Percentiles rank a stretch among this genome's conserved stretches.
Conservation (phyloP, 2,888 invertebrate species). For the Athalia rosae region DNA sequence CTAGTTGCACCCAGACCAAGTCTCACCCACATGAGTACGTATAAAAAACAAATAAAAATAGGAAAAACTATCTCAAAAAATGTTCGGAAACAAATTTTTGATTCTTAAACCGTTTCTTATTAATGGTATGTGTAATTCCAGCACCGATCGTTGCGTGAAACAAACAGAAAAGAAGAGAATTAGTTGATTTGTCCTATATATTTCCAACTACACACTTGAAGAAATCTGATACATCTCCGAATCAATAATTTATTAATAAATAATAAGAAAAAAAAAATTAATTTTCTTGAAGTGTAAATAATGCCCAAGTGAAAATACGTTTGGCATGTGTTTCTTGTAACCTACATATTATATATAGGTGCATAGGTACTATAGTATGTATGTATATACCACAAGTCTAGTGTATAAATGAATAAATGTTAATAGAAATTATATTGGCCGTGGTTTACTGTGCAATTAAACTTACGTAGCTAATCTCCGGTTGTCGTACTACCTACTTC, state of each 20-base stretch:
- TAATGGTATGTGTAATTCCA: conserved; percentile 48
- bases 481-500: neutral
- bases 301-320: neutral
- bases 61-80: no score
- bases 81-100: no score
- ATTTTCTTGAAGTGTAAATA: no score
- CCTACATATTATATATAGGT: no score
- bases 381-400: neutral
- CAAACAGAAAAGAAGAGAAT: no score
- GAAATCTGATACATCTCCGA: no score
- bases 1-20: conserved; percentile 65
- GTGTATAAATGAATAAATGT: conserved; percentile 17
- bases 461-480: neutral
- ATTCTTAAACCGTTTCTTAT: no score
- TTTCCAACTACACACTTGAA: no score
- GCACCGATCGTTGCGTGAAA: conserved; percentile 57
- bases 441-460: conserved; percentile 14
- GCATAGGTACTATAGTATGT: neutral
- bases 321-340: neutral
- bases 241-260: no score
- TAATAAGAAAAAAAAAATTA: no score
- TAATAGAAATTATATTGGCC: conserved; percentile 24
- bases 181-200: no score
- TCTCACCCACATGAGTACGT: conserved; percentile 66
- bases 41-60: no score